A percentile compares a stretch with the other conserved stretches of the same genome.
Evolutionary conservation across 1,140 invertebrate species (phyloP).

Genomic region (Zaprionus vittiger): DNA sequence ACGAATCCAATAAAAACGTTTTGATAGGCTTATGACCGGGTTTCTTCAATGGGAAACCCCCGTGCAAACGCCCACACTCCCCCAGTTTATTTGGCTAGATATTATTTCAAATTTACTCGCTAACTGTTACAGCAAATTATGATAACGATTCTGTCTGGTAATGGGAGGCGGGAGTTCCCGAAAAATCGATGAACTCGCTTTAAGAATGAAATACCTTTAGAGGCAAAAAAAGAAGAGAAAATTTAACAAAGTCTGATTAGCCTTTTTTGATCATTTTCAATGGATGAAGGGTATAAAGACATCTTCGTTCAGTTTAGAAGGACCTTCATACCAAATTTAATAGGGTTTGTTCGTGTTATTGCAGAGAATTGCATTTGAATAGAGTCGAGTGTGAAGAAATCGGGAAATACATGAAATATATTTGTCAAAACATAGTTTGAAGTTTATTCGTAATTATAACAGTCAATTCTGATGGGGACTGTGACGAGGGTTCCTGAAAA

Average conservation of each 20-base stretch:
- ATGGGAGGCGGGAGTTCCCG: not conserved
- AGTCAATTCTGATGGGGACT: no score
- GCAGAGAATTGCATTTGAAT: not conserved
- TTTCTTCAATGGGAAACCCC: slow-evolving; percentile 19
- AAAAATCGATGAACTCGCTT: slow-evolving; percentile 58
- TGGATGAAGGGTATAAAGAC: not conserved
- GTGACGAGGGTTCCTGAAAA: not conserved
- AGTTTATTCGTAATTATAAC: no score
- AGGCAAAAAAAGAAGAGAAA: not conserved
- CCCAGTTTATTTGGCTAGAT: slow-evolving; percentile 57
- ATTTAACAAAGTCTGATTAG: no score
- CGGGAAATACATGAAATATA: not conserved
- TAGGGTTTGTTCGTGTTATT: not conserved
- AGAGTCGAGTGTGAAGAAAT: not conserved
- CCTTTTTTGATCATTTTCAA: no score
- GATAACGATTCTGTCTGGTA: slow-evolving; percentile 45
- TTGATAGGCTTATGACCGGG: slow-evolving; percentile 72
- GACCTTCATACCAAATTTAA: not conserved
- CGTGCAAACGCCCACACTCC: slow-evolving; percentile 5
- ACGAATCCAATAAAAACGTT: slow-evolving; percentile 72
- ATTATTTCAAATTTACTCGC: slow-evolving; percentile 67
- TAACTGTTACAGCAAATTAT: slow-evolving; percentile 68
- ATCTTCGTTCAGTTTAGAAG: not conserved
- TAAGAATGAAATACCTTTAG: slow-evolving; percentile 11
- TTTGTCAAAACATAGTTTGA: not conserved